phyloP scores from a whole-genome alignment of 2,797 vertebrate species.

The Ateles fusciceps region DNA sequence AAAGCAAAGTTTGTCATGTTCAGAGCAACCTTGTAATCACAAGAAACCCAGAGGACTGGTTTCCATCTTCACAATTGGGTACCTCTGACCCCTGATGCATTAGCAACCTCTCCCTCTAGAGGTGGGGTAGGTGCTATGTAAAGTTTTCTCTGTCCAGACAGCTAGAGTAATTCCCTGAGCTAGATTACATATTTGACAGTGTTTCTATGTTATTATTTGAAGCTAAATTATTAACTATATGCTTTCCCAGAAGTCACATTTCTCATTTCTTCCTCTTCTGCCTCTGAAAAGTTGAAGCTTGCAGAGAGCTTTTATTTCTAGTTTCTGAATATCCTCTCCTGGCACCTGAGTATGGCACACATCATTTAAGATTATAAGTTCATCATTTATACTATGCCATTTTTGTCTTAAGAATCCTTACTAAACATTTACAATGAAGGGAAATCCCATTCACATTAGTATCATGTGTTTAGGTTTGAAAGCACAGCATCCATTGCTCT shows the following conservation, averaged over 20 bases:
- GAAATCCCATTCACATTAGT: not conserved
- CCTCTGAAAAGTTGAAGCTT: not conserved
- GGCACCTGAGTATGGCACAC: not conserved
- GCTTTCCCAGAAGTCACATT: not conserved
- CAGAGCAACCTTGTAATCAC: not conserved
- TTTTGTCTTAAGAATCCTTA: not conserved
- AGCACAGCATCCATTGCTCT: not conserved
- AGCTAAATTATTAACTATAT: not conserved
- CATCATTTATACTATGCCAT: not conserved
- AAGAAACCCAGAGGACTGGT: not conserved
- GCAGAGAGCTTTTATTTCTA: not conserved
- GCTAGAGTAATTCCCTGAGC: too few relatives aligned
- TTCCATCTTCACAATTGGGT: not conserved
- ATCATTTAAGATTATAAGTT: too few relatives aligned
- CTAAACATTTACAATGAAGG: too few relatives aligned
- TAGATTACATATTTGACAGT: not conserved
- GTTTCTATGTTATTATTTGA: not conserved
- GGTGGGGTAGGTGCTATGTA: accelerated
- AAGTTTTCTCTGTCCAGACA: not conserved
- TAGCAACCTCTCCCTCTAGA: not conserved
- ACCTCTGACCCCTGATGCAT: not conserved
- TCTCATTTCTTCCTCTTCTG: too few relatives aligned
- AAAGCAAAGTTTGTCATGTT: not conserved
- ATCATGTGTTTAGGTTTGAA: not conserved
- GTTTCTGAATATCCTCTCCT: not conserved